Evolutionary conservation across 1,140 invertebrate species (phyloP), one percentile per base, ranked within the genome.

Genomic region (Drosophila mauritiana): DNA sequence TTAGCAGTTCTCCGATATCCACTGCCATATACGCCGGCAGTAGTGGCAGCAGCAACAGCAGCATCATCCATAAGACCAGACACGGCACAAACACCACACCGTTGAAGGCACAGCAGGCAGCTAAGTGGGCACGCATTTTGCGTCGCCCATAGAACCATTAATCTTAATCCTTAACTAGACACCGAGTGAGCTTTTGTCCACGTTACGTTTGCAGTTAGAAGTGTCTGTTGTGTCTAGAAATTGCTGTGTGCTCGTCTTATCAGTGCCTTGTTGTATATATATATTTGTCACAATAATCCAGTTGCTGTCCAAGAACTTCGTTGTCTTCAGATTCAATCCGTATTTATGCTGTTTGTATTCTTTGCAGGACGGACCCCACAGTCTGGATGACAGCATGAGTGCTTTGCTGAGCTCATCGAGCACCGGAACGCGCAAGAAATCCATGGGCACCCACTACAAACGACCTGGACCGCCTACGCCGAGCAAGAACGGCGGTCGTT

Each of bases 401-500:
- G 93, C 94, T 31, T 93, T 94, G 79, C 88, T 95, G 8, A 92
- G 94, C 45, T 94, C 94, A 13, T 90, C 83, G 10, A 55, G 54
- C 22, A 40, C 43, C n/a, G 75, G 73, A 12, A 92, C 93, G 4
- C 91, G 91, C 0, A 94, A 94, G 61, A 94, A 94, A 72, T 93
- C 94, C 17, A 93, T 94, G 37, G 94, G 94, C 86, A 95, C 95
- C 0, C 94, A 95, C 0, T 97, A 97, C 90, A 96, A 97, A 93
- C 96, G 95, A 91, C 96, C 96, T 1, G 96, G 96, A 5, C 96
- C 96, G 46, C 96, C 96, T 12, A 97, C 96, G 7, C 96, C 96
- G 3, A 96, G 96, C 92, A 97, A 96, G 92, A 95, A 96, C 91
- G 96, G 96, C n/a, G 95, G 96, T 1, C 93, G 96, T 68, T 84